Evolutionary conservation across 1,140 invertebrate species (phyloP).

Genomic region (Caenorhabditis inopinata): DNA sequence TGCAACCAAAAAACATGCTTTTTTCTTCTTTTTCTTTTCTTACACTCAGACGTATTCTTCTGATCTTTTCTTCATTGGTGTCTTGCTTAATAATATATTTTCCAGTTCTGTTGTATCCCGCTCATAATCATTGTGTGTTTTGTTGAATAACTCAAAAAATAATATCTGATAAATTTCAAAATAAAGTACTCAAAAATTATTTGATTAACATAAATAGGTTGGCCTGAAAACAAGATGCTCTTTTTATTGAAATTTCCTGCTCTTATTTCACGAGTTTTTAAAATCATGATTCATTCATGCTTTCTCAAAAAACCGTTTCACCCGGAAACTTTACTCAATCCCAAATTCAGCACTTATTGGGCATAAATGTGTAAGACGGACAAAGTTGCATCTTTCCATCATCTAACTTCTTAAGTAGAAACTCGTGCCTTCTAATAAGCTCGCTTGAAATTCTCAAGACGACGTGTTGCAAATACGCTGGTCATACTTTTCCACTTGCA

Average conservation of each 20-base stretch:
- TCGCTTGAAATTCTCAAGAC: slow-evolving; percentile 11
- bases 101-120: neutral
- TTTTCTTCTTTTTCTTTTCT: neutral
- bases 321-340: neutral
- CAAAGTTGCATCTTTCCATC: neutral
- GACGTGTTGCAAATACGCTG: too few relatives aligned
- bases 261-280: too few relatives aligned
- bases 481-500: too few relatives aligned
- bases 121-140: neutral
- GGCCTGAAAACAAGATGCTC: too few relatives aligned
- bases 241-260: too few relatives aligned
- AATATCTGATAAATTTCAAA: too few relatives aligned
- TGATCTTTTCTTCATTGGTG: neutral
- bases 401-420: neutral
- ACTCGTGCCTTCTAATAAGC: neutral
- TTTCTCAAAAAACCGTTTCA: neutral
- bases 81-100: neutral
- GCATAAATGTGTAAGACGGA: neutral
- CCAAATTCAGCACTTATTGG: neutral
- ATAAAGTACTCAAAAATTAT: too few relatives aligned
- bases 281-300: too few relatives aligned
- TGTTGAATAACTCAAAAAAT: too few relatives aligned
- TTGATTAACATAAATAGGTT: too few relatives aligned
- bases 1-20: neutral
- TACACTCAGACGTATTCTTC: too few relatives aligned